A percentile compares a stretch with the other conserved stretches of the same genome.
Conservation (phyloP, 23 tunicate genomes). For the Phallusia fumigata region DNA sequence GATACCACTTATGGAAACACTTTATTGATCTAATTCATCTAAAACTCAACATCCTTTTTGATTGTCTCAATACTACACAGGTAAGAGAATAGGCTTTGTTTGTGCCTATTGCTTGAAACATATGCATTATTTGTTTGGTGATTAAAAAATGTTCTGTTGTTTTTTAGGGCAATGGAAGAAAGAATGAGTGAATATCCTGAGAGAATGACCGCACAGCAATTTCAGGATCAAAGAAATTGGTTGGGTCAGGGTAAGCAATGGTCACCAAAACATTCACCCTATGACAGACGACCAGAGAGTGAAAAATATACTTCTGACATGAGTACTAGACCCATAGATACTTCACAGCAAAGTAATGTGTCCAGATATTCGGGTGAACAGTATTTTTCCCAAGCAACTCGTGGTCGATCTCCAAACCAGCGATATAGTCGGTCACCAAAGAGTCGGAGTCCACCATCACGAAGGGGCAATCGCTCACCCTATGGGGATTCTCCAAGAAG, state of each 20-base stretch:
- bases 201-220: background rate
- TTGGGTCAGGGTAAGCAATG: background rate
- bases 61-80: too few species aligned
- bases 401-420: background rate
- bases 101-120: too few species aligned
- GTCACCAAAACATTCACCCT: background rate
- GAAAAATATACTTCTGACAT: background rate
- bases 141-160: background rate
- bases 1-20: too few species aligned
- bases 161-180: background rate
- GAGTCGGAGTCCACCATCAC: background rate
- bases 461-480: slow-evolving; percentile 30
- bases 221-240: background rate
- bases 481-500: slow-evolving; percentile 4
- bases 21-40: too few species aligned
- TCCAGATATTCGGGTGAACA: background rate
- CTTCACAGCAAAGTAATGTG: background rate
- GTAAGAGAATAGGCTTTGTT: too few species aligned
- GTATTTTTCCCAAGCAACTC: background rate
- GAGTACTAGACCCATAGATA: background rate
- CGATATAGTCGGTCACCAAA: slow-evolving; percentile 28
- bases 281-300: background rate
- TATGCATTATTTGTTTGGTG: background rate
- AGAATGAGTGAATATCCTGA: background rate
- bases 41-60: too few species aligned